Evolutionary conservation across 2,888 invertebrate genomes (phyloP).

Genomic region (Orthosia gracilis): DNA sequence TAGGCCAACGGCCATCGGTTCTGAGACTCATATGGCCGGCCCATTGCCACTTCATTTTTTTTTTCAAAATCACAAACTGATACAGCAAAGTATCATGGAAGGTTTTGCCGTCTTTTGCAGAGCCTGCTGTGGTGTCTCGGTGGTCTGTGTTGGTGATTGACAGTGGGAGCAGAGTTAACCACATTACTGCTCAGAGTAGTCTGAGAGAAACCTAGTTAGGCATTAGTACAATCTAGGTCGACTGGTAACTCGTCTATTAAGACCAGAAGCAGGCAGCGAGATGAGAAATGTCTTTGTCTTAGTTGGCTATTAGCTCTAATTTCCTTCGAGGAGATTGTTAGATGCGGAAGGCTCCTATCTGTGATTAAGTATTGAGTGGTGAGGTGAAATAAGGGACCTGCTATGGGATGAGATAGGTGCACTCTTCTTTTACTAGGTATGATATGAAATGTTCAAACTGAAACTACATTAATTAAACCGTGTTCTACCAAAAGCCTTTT

Average conservation of each 20-base stretch:
- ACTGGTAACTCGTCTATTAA: constrained; percentile 13
- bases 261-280: neutral
- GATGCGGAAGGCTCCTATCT: neutral
- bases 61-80: neutral
- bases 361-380: neutral
- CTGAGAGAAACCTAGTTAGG: constrained; percentile 4
- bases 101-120: neutral
- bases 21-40: too few relatives aligned
- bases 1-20: too few relatives aligned
- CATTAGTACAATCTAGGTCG: neutral
- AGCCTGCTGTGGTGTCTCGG: neutral
- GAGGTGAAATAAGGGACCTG: neutral
- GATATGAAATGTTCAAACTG: neutral
- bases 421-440: neutral
- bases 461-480: neutral
- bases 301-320: neutral
- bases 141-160: neutral
- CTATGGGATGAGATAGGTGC: neutral
- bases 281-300: constrained; percentile 14
- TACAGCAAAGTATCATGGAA: neutral
- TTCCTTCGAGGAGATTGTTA: neutral
- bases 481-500: neutral
- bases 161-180: constrained; percentile 3
- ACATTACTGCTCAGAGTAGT: constrained; percentile 11
- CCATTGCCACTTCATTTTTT: too few relatives aligned